Percentiles rank a stretch among this genome's conserved stretches.
Conservation (phyloP, 1,140 invertebrate genomes). For the Drosophila bifasciata region DNA sequence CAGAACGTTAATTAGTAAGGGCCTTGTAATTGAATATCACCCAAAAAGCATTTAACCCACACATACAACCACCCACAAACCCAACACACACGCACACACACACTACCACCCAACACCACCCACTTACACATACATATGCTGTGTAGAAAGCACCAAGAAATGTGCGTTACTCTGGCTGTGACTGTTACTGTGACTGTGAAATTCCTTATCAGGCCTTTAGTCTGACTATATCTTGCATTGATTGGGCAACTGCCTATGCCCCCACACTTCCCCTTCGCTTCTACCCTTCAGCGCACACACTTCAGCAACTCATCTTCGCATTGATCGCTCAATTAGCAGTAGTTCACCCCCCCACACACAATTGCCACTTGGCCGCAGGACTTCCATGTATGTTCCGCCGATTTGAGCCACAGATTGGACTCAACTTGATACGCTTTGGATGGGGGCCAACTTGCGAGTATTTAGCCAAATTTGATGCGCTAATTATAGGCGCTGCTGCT, state of each 20-base stretch:
- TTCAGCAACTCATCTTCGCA: slow-evolving; percentile 16
- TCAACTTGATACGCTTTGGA: slow-evolving; percentile 1
- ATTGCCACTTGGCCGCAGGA: too few species aligned
- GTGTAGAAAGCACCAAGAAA: too few species aligned
- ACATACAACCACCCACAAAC: too few species aligned
- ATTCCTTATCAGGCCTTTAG: slow-evolving; percentile 16
- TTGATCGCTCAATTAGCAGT: slow-evolving; percentile 37
- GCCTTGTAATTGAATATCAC: slow-evolving; percentile 58
- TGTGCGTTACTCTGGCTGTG: neutral
- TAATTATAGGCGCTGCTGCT: slow-evolving; percentile 45
- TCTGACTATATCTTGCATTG: slow-evolving; percentile 25
- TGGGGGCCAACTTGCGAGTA: too few species aligned
- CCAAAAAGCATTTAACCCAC: slow-evolving; percentile 19
- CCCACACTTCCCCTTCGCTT: too few species aligned
- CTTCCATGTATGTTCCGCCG: too few species aligned
- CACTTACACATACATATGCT: too few species aligned
- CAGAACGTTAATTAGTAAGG: slow-evolving; percentile 51
- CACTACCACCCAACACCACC: too few species aligned
- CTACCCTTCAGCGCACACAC: neutral
- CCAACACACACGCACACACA: too few species aligned
- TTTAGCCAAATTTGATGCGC: slow-evolving; percentile 39
- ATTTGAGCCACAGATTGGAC: too few species aligned
- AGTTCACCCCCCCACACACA: neutral
- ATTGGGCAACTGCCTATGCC: slow-evolving; percentile 18
- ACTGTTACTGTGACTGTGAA: neutral